phyloP scores from a whole-genome alignment of 2,888 invertebrate genomes.

The Meloe dianella region DNA sequence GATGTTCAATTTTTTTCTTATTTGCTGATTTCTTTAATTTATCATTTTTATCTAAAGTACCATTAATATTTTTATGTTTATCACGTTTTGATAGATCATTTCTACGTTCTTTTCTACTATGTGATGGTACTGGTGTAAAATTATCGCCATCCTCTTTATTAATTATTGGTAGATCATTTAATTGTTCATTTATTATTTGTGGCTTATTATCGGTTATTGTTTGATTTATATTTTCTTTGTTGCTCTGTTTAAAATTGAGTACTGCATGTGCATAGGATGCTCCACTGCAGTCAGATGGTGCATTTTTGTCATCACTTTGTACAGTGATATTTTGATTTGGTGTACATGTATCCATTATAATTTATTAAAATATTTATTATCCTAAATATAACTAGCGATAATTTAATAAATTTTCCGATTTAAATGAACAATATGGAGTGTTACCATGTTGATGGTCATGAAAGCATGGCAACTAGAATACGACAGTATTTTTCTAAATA shows the following conservation, averaged over 20 bases:
- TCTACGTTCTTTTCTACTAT: conserved; percentile 57
- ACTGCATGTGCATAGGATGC: conserved; percentile 76
- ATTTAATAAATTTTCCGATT: conserved; percentile 40
- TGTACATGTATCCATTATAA: conserved; percentile 50
- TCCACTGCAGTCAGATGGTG: conserved; percentile 58
- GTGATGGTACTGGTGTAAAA: conserved; percentile 56
- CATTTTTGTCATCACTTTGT: conserved; percentile 47
- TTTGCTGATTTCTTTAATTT: conserved; percentile 29
- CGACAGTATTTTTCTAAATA: conserved; percentile 30
- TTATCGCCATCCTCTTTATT: conserved; percentile 50
- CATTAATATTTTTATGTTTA: conserved; percentile 46
- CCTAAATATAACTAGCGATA: conserved; percentile 35
- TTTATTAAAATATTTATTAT: conserved; percentile 33
- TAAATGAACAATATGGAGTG: conserved; percentile 56
- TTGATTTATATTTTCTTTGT: conserved; percentile 51
- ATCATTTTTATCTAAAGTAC: conserved; percentile 40
- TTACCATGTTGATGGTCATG: conserved; percentile 57
- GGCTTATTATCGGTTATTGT: conserved; percentile 30
- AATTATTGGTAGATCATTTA: conserved; percentile 38
- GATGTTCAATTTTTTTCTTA: conserved; percentile 19
- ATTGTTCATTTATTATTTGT: conserved; percentile 26
- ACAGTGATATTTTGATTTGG: conserved; percentile 44
- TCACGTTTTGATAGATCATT: conserved; percentile 52
- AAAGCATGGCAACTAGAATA: conserved; percentile 56
- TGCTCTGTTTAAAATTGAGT: conserved; percentile 64